A percentile compares a stretch with the other conserved stretches of the same genome.
These are phyloP conservation scores for Lottia scabra DNA, from an alignment of 2,888 invertebrate genomes.

Conservation along the genomic window DNA sequence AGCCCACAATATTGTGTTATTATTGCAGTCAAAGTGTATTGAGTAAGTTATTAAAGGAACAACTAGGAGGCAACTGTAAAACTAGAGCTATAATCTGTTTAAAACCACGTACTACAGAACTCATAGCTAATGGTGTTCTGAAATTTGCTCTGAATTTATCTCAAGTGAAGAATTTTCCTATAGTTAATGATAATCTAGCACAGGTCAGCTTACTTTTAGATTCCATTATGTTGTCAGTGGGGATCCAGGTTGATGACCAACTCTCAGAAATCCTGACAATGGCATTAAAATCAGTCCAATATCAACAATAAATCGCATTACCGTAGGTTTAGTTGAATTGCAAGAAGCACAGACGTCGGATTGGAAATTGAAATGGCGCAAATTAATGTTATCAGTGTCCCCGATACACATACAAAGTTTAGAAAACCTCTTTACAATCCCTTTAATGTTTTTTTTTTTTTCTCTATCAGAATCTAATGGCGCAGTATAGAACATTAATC, in stretches of 20 bases:
- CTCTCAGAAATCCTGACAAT: too few relatives aligned
- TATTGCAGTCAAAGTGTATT: constrained; percentile 60
- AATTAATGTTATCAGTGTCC: too few relatives aligned
- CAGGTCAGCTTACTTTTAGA: constrained; percentile 61
- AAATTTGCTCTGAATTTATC: constrained; percentile 52
- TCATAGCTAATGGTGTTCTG: constrained; percentile 46
- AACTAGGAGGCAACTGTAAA: constrained; percentile 67
- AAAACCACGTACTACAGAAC: constrained; percentile 50
- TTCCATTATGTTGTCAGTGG: too few relatives aligned
- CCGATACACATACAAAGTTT: too few relatives aligned
- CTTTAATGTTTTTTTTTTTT: too few relatives aligned
- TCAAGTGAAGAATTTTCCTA: constrained; percentile 63
- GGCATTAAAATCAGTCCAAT: too few relatives aligned
- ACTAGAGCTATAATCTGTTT: constrained; percentile 61
- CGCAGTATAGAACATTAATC: constrained; percentile 59
- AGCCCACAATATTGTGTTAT: background rate
- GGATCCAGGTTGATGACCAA: background rate
- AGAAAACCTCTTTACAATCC: too few relatives aligned
- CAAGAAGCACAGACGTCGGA: too few relatives aligned
- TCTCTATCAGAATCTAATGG: constrained; percentile 53
- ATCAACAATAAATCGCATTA: too few relatives aligned
- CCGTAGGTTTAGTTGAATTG: too few relatives aligned
- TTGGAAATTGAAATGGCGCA: too few relatives aligned
- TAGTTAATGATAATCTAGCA: constrained; percentile 63
- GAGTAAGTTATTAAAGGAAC: constrained; percentile 59